Evolutionary conservation across 2,888 invertebrate species (phyloP), one percentile per base, ranked within the genome.

Genomic region (Orthosia incerta): DNA sequence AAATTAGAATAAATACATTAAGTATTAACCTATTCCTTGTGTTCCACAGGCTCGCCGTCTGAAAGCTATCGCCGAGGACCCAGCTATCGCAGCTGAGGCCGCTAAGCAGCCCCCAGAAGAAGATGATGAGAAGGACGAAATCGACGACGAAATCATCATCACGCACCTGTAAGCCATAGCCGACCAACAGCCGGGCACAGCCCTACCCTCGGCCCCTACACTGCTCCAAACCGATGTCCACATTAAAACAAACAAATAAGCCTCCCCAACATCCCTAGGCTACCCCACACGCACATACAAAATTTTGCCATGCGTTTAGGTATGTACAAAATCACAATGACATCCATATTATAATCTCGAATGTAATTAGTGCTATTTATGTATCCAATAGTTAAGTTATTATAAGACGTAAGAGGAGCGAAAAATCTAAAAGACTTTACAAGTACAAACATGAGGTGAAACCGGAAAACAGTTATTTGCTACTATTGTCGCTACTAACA

Each of bases 91-190:
- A 56, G 97, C 96, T 65, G 97, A 97, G 46, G 98, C 97, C 15
- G 97, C 97, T 73, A 97, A 97, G 76, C 97, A 97, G 80, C 97
- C 97, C 56, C 96, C 97, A 26, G 98, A 98, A 92, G 98, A 98
- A 93, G 98, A 98, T 76, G 98, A 98, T 91, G 98, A 98, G 91
- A 98, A 98, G 91, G 98, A 98, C 94, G 98, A 98, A 93, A 97
- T 98, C 88, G 98, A 98, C 95, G 98, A 98, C 92, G 98, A 98
- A 91, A 98, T 98, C 92, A 97, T 98, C 92, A 98, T 98, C 90
- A 98, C 98, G 83, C 98, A 98, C 94, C 97, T 98, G 91, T 98
- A 97, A 92, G 86, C 84, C 82, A 73, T 66, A 71, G 83, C 70
- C 63, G 63, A 65, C 16, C 45, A 64, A 65, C 51, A 62, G 20